These are phyloP conservation scores for Danionella cerebrum DNA, from an alignment of 2,113 vertebrate genomes.

Conservation along the genomic window DNA sequence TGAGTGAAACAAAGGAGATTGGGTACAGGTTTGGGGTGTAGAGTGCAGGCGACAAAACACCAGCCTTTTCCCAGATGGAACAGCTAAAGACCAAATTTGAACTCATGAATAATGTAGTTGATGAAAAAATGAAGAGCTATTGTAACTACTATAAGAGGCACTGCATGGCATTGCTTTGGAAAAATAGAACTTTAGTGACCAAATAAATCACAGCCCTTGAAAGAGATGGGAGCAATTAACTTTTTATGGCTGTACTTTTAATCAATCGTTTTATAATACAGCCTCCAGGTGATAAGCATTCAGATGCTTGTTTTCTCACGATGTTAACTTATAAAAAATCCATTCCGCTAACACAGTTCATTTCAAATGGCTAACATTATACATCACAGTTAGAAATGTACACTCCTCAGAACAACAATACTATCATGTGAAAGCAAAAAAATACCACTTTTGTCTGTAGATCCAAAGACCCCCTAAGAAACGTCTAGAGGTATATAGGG, in stretches of 20 bases:
- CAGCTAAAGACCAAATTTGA: too few relatives aligned
- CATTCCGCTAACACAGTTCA: too few relatives aligned
- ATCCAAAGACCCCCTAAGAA: neutral
- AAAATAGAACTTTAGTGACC: neutral
- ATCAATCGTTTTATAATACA: conserved; percentile 19
- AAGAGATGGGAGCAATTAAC: neutral
- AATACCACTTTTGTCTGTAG: neutral
- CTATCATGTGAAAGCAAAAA: neutral
- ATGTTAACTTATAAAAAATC: too few relatives aligned
- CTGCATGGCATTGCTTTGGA: neutral
- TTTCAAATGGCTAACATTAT: neutral
- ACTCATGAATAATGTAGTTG: too few relatives aligned
- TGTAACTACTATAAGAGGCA: too few relatives aligned
- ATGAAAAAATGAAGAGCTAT: too few relatives aligned
- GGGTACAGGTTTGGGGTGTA: too few relatives aligned
- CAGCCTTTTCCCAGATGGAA: too few relatives aligned
- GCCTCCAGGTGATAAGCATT: neutral
- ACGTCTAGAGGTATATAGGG: neutral
- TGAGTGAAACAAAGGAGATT: too few relatives aligned
- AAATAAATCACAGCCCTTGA: conserved; percentile 22
- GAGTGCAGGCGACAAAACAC: too few relatives aligned
- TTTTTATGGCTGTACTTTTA: conserved; percentile 14
- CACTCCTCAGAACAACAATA: neutral
- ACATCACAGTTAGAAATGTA: neutral
- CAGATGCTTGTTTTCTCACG: neutral